Conservation (phyloP, 2,113 vertebrate species). For the Coturnix japonica region DNA sequence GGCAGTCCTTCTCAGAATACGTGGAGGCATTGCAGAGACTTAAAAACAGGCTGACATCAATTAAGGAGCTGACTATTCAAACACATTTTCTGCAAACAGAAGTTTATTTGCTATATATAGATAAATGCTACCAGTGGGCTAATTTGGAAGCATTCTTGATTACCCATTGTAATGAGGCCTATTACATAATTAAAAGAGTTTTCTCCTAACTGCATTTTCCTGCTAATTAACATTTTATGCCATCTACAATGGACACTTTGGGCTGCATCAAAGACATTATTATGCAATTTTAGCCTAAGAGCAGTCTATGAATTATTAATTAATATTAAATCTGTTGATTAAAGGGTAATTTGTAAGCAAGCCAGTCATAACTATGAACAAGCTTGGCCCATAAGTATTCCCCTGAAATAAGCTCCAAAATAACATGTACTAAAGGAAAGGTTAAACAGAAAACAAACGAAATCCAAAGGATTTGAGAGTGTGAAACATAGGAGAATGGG, state of each 20-base stretch:
- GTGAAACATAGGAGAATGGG: neutral
- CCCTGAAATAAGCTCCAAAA: conserved; percentile 27
- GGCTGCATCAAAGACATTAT: conserved; percentile 75
- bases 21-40: neutral
- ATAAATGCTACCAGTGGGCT: conserved; percentile 71
- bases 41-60: conserved; percentile 7
- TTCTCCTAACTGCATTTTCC: conserved; percentile 75
- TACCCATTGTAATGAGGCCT: conserved; percentile 79
- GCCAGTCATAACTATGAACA: conserved; percentile 51
- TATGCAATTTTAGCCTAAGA: conserved; percentile 77
- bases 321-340: conserved; percentile 81
- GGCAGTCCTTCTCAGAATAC: neutral
- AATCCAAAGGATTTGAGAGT: neutral
- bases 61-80: conserved; percentile 58
- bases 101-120: conserved; percentile 74
- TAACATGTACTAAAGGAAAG: neutral
- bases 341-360: conserved; percentile 77
- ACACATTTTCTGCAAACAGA: conserved; percentile 70
- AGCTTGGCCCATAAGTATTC: conserved; percentile 40
- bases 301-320: conserved; percentile 81
- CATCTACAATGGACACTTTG: conserved; percentile 76
- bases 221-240: conserved; percentile 80
- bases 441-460: neutral
- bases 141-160: conserved; percentile 79
- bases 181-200: conserved; percentile 83